Base-by-base conservation (phyloP, 2,113 vertebrate genomes). In the Megaceryle torquata region DNA sequence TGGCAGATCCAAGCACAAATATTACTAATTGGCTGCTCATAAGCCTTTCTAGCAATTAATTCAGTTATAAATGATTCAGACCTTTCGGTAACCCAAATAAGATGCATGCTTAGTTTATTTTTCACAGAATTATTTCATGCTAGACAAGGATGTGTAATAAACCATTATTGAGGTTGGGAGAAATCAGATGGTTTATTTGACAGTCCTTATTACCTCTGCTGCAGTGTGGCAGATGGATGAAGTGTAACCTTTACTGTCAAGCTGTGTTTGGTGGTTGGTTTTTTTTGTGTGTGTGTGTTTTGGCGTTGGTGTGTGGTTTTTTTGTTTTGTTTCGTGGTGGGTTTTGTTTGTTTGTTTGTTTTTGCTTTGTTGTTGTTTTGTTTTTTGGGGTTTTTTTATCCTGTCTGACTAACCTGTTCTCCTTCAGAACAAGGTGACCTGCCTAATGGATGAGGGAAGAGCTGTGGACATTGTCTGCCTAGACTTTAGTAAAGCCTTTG, bases 1-100 rank as follows among this genome's bases (percentile, higher is more conserved):
- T 94, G 93, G 91, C 85, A 94, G 84, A 91, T 93, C 50, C 79
- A 94, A 94, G 94, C 89, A 91, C 79, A 96, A 96, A 96, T 94
- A 90, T 78, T 95, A 91, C 86, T 94, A 96, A 97, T 91, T 96
- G 85, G 75, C 71, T 89, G 51, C 63, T 95, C 88, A 60, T 81
- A 93, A 96, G 71, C 29, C 64, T 95, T 96, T 95, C 86, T 91
- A 93, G 91, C 29, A 94, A 86, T 94, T 93, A 91, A 95, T 95
- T 94, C 90, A 94, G 91, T 88, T 95, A 96, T 89, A 96, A 95
- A 94, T 88, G 85, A 89, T 91, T 93, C 91, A 96, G 84, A 95
- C 91, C 88, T 96, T 93, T 91, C 90, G 86, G 64, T 91, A 95
- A 93, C 94, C 85, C 83, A 95, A 94, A 94, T 94, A 96, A 83